phyloP scores from a whole-genome alignment of 2,888 invertebrate genomes.

The Metellina segmentata region DNA sequence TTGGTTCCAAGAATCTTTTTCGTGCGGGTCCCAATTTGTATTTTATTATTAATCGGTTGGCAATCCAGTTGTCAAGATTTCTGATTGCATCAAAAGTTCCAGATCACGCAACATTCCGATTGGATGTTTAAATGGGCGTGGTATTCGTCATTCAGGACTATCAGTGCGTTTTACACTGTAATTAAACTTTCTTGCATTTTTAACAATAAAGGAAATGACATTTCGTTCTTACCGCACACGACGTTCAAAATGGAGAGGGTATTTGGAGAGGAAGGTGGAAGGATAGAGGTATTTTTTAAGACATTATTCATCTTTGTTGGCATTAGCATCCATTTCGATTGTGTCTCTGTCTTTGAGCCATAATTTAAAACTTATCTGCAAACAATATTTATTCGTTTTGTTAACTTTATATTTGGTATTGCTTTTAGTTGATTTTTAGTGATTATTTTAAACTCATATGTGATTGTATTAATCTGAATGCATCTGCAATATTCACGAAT shows the following conservation, averaged over 20 bases:
- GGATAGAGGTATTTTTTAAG: too few species aligned
- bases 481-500: too few species aligned
- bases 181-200: conserved; percentile 38
- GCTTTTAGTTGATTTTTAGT: too few species aligned
- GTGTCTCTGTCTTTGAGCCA: too few species aligned
- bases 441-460: too few species aligned
- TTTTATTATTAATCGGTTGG: not conserved
- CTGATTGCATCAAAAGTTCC: not conserved
- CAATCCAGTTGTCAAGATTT: not conserved
- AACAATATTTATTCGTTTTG: too few species aligned
- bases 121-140: conserved; percentile 28
- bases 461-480: too few species aligned
- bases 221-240: conserved; percentile 46
- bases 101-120: conserved; percentile 67
- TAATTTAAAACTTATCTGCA: too few species aligned
- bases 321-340: too few species aligned
- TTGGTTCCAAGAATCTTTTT: not conserved
- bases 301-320: too few species aligned
- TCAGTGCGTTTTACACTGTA: not conserved
- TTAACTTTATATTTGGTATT: too few species aligned
- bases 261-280: not conserved
- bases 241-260: not conserved
- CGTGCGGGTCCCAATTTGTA: not conserved
- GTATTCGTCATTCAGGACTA: not conserved
- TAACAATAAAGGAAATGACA: not conserved